Percentiles rank a stretch among this genome's conserved stretches.
Evolutionary conservation across 1,140 invertebrate genomes (phyloP).

Genomic region (Campoletis sonorensis): DNA sequence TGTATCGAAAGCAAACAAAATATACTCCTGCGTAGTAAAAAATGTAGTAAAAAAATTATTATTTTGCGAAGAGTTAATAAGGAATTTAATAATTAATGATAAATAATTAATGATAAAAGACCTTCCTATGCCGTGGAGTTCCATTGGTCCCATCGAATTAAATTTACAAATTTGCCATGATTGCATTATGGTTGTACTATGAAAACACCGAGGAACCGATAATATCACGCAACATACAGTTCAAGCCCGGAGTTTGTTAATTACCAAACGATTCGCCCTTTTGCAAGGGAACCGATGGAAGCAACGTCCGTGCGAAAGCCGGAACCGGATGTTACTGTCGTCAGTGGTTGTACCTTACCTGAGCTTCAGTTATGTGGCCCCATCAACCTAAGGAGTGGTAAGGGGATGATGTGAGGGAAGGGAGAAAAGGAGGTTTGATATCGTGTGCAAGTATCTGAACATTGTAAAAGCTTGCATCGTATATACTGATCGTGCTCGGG

Average conservation of each 20-base stretch:
- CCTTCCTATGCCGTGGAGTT: too few species aligned
- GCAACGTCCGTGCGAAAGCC: conserved; percentile 46
- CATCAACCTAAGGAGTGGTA: neutral
- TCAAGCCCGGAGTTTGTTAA: conserved; percentile 45
- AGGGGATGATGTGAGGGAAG: neutral
- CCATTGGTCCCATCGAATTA: too few species aligned
- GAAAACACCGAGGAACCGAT: neutral
- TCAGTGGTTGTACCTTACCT: conserved; percentile 61
- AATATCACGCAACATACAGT: conserved; percentile 29
- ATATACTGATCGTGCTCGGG: conserved; percentile 54
- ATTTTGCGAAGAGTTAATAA: too few species aligned
- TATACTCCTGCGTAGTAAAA: too few species aligned
- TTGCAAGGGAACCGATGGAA: neutral
- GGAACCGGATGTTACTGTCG: conserved; percentile 72
- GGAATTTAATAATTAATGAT: too few species aligned
- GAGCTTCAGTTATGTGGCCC: conserved; percentile 26
- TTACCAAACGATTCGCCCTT: conserved; percentile 45
- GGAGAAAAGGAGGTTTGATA: conserved; percentile 46
- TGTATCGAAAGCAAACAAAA: too few species aligned
- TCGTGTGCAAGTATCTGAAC: conserved; percentile 61
- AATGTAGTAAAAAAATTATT: too few species aligned
- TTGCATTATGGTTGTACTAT: neutral
- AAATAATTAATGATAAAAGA: too few species aligned
- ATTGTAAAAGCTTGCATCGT: conserved; percentile 13
- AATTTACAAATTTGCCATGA: too few species aligned